Evolutionary conservation across 2,113 vertebrate genomes (phyloP).

Genomic region (Corythoichthys intestinalis): DNA sequence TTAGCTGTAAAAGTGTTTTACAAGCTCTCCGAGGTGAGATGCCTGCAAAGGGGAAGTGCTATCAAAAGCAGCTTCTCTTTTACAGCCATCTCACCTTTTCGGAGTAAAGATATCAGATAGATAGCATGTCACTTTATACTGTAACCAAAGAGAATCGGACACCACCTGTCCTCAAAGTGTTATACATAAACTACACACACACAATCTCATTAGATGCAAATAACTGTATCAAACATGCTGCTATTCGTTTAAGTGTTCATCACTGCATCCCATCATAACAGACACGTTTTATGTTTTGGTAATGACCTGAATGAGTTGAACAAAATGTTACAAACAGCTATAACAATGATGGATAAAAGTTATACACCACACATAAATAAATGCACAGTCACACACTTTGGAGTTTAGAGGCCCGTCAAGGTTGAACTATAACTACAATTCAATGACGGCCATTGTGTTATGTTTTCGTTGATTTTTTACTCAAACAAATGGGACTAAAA

Average conservation of each 20-base stretch:
- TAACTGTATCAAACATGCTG: neutral
- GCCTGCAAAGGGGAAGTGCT: constrained; percentile 56
- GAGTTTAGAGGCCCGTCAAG: neutral
- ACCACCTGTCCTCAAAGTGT: constrained; percentile 35
- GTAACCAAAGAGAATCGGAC: constrained; percentile 36
- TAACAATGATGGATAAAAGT: too few species aligned
- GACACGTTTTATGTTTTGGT: neutral
- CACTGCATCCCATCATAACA: neutral
- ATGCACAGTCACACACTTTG: neutral
- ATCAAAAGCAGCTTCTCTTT: constrained; percentile 61
- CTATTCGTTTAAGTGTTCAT: constrained; percentile 2
- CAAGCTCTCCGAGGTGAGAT: constrained; percentile 61
- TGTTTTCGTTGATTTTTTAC: neutral
- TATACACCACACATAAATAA: neutral
- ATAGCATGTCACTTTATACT: constrained; percentile 31
- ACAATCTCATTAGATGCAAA: neutral
- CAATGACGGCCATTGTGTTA: neutral
- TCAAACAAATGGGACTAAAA: neutral
- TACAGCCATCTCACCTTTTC: constrained; percentile 55
- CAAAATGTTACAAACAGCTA: neutral
- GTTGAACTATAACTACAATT: constrained; percentile 13
- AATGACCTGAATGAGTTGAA: neutral
- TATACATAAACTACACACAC: neutral
- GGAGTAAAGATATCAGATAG: constrained; percentile 56
- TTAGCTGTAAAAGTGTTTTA: constrained; percentile 55